A percentile compares a stretch with the other conserved stretches of the same genome.
phyloP scores from a whole-genome alignment of 2,888 invertebrate genomes.

The Eupithecia dodoneata region DNA sequence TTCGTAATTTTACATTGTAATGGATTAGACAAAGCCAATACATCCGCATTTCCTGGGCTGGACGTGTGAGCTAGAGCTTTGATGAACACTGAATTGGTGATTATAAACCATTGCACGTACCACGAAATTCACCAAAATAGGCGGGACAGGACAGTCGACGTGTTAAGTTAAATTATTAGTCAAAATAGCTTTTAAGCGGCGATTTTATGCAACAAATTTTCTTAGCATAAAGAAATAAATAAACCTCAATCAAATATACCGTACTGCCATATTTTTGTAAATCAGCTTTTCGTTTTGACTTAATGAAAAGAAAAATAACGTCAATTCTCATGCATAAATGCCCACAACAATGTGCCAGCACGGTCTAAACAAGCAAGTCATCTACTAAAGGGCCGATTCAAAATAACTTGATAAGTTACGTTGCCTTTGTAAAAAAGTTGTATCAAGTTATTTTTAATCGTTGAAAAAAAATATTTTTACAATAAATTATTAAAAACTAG shows the following conservation, averaged over 20 bases:
- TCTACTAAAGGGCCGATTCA: background rate
- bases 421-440: background rate
- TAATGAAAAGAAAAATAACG: background rate
- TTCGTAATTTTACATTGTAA: too few species aligned
- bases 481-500: conserved; percentile 27
- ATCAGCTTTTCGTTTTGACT: background rate
- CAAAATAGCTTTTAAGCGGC: background rate
- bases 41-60: too few species aligned
- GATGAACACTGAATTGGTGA: too few species aligned
- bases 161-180: background rate
- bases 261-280: conserved; percentile 3
- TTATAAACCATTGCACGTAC: too few species aligned
- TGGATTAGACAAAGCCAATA: too few species aligned
- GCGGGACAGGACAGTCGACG: too few species aligned
- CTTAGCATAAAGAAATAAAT: background rate
- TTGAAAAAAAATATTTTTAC: conserved; percentile 15
- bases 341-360: background rate
- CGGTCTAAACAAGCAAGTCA: background rate
- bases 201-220: background rate
- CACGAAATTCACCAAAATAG: too few species aligned
- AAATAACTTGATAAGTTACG: background rate
- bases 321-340: background rate
- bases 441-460: background rate
- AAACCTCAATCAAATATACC: background rate
- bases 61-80: too few species aligned